phyloP scores from a whole-genome alignment of 2,797 vertebrate species.

The Lycodopsis pacificus region DNA sequence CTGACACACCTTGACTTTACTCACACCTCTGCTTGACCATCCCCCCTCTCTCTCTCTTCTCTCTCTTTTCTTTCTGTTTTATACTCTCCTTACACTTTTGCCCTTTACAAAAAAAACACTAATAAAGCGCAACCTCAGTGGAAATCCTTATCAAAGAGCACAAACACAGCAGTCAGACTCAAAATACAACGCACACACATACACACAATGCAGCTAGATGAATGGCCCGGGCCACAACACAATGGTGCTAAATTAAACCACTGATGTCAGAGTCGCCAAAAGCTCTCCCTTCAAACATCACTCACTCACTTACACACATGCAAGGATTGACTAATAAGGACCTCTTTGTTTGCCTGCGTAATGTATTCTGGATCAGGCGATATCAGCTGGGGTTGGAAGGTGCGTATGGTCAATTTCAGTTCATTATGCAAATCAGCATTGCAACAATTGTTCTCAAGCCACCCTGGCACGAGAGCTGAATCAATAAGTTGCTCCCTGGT shows the following conservation, averaged over 20 bases:
- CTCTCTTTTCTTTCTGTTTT: conserved; percentile 6
- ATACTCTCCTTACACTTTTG: conserved; percentile 44
- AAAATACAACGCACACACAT: conserved; percentile 51
- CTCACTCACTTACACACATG: conserved; percentile 52
- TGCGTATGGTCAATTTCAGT: conserved; percentile 69
- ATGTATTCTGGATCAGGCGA: conserved; percentile 69
- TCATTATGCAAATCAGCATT: conserved; percentile 72
- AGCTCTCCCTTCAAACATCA: conserved; percentile 60
- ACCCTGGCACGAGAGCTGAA: conserved; percentile 62
- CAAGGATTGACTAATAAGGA: conserved; percentile 75
- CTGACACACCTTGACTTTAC: not conserved
- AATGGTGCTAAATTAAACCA: conserved; percentile 83
- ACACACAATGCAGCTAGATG: conserved; percentile 67
- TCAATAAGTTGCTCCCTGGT: conserved; percentile 62
- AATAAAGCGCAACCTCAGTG: conserved; percentile 36
- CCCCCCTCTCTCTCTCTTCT: not conserved
- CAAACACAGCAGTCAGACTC: conserved; percentile 72
- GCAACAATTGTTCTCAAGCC: conserved; percentile 65
- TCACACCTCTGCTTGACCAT: conserved; percentile 17
- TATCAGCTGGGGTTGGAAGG: conserved; percentile 52
- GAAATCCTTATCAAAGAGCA: conserved; percentile 73
- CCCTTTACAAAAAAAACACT: conserved; percentile 20
- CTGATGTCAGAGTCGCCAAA: conserved; percentile 75
- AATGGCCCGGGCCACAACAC: conserved; percentile 71
- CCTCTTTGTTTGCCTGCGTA: conserved; percentile 67